Base-by-base conservation (phyloP, 2,113 vertebrate genomes). In the Sceloporus tristichus region DNA sequence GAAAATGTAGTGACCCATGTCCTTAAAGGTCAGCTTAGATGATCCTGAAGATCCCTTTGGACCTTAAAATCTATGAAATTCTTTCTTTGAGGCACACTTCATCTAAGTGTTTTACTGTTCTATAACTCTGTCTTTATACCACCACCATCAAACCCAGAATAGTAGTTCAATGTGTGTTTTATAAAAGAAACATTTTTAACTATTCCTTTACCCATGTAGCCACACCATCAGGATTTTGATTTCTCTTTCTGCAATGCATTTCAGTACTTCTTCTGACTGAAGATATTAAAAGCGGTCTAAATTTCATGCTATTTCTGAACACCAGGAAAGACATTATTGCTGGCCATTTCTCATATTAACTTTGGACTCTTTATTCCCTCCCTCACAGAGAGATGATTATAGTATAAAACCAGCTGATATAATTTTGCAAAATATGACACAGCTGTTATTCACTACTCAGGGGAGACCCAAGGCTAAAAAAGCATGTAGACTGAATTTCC, bases 381-480 rank as follows among this genome's bases (percentile, higher is more conserved):
- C 42, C 80, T 79, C 84, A 27, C 48, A 87, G 75, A 92, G 56
- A 84, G 85, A 93, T 77, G 80, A 93, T 81, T 78, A 86, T 79
- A 75, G 86, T 70, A 53, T 65, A 91, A 77, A 89, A 87, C 81
- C 81, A 88, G 81, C 82, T 92, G 89, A 92, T 56, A 81, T 88
- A 87, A 81, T 95, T 93, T 83, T 0, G 0, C 90, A 91, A 91
- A 95, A 91, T 82, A 82, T 88, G 85, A 89, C 82, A 91, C 82
- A n/a, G 79, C 86, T 91, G 68, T 93, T 91, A 93, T 85, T 95
- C 89, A 84, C 79, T 48, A 88, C 79, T 94, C 91, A 85, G 68
- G 90, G 88, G 89, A 93, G 86, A 68, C 86, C 76, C 1, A 0
- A 71, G 89, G 88, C 93, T 5, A 1, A 90, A 79, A 95, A 85